A percentile compares a stretch with the other conserved stretches of the same genome.
Conservation (phyloP, 2,113 vertebrate genomes). For the Manacus vitellinus region DNA sequence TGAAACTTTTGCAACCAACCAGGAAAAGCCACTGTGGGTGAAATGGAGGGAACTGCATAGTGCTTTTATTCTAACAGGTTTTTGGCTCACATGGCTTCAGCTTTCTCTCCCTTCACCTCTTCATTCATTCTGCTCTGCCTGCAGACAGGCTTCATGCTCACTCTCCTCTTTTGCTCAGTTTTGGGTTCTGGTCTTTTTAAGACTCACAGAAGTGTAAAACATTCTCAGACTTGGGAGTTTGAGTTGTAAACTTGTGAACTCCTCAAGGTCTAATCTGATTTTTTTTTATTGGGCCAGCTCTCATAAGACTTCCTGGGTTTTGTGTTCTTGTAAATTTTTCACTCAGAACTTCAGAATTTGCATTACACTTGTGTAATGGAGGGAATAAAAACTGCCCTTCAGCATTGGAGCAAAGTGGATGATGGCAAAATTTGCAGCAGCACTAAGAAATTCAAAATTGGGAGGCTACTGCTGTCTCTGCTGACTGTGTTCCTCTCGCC, state of each 20-base stretch:
- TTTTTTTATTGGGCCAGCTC: background rate
- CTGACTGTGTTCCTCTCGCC: background rate
- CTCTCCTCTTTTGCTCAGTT: background rate
- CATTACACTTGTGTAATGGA: fast-evolving
- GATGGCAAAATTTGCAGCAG: background rate
- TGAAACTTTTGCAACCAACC: background rate
- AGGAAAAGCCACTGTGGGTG: background rate
- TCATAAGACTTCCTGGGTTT: background rate
- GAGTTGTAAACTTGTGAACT: background rate
- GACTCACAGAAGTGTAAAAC: background rate
- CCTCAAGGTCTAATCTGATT: background rate
- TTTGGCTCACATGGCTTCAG: background rate
- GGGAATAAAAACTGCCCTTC: background rate
- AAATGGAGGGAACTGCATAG: background rate
- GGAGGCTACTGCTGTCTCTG: background rate
- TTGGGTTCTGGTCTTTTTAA: background rate
- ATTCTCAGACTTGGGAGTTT: background rate
- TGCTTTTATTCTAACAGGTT: background rate
- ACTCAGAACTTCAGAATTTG: background rate
- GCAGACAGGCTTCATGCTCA: background rate
- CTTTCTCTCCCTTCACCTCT: background rate
- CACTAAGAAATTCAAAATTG: background rate
- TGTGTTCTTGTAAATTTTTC: background rate
- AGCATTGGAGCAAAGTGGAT: background rate
- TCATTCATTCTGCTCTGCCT: background rate